Evolutionary conservation across 2,888 invertebrate species (phyloP), one percentile per base, ranked within the genome.

Genomic region (Timandra comae): DNA sequence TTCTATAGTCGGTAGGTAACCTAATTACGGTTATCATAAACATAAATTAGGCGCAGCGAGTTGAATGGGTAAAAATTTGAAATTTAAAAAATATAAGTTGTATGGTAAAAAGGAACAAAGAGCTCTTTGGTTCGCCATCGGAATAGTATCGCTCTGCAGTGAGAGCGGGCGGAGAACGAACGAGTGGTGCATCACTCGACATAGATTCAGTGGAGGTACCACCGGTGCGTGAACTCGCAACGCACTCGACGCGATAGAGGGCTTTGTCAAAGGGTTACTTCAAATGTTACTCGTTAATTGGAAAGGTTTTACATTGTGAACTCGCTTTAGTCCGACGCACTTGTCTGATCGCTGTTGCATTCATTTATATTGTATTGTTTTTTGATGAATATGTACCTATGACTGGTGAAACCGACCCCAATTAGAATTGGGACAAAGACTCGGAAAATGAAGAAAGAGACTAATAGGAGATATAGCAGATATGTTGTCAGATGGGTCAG

Each of bases 121-220:
- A 46, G 35, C 54, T 58, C 63, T 60, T 49, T 49, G 47, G 52
- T 46, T 55, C 54, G 39, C 56, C 56, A 65, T 66, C 49, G 58
- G 55, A 60, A 64, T 52, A 56, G 64, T 67, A 66, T 64, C 60
- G 63, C 39, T 45, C 39, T 35, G 39, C 33, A 41, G 24, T 31
- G 39, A 49, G 52, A 46, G 52, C 46, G 42, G 49, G 38, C 38
- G 49, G 46, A 42, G 49, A 38, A 50, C 46, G 41, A 44, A 46
- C 49, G 50, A 65, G 62, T 56, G 58, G 52, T 41, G 37, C 46
- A 35, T 49, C 46, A 53, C 65, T 66, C 66, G 67, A 67, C 67
- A 67, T 55, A 67, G 51, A 65, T 67, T 55, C 58, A 47, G 47
- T 35, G 46, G 37, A 13, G 21, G 12, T 44, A 52, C 43, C 32